These are phyloP conservation scores for Caenorhabditis remanei DNA, from an alignment of 1,140 invertebrate species.

Conservation along the genomic window DNA sequence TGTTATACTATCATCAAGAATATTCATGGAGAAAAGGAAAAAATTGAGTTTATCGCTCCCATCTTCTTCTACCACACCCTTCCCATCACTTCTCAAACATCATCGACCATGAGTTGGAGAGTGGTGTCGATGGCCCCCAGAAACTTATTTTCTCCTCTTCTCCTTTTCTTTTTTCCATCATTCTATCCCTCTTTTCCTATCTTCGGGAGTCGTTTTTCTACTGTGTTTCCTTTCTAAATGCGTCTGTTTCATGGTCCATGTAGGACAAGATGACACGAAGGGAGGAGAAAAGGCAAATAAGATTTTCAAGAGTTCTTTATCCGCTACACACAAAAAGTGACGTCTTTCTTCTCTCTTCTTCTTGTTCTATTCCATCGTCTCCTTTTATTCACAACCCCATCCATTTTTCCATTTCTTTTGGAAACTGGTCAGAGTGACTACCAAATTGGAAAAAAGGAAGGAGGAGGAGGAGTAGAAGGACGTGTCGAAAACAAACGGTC, in stretches of 20 bases:
- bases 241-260: slow-evolving; percentile 50
- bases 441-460: neutral
- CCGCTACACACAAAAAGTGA: slow-evolving; percentile 48
- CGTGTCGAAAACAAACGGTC: slow-evolving; percentile 37
- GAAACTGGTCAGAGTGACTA: slow-evolving; percentile 46
- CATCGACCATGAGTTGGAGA: slow-evolving; percentile 40
- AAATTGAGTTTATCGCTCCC: neutral
- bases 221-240: slow-evolving; percentile 16
- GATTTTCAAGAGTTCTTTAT: slow-evolving; percentile 57
- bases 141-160: slow-evolving; percentile 29
- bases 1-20: neutral
- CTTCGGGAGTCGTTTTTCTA: neutral
- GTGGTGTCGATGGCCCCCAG: slow-evolving; percentile 22
- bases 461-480: neutral
- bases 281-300: slow-evolving; percentile 45
- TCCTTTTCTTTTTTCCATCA: slow-evolving; percentile 3
- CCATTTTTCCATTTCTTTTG: neutral
- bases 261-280: slow-evolving; percentile 24
- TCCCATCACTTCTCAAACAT: slow-evolving; percentile 23
- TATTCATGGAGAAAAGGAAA: neutral
- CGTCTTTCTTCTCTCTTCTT: slow-evolving; percentile 2
- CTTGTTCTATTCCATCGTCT: neutral
- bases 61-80: neutral
- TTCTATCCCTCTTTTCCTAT: neutral
- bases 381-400: neutral